Conservation (phyloP, 2,888 invertebrate genomes). For the Rhingia rostrata region DNA sequence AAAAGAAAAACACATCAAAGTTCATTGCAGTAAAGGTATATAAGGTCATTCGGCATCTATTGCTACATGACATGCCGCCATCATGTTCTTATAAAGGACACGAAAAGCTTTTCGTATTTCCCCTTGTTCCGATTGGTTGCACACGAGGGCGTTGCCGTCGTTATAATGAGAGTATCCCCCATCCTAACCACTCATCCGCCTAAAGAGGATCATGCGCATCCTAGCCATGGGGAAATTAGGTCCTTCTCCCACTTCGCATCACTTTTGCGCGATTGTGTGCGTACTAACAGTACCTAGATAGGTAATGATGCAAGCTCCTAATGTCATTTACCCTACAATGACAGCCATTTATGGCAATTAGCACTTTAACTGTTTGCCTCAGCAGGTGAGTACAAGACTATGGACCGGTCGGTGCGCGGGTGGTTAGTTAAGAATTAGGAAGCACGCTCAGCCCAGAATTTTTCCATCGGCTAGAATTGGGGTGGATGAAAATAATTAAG, state of each 20-base stretch:
- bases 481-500: constrained; percentile 53
- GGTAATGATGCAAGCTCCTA: constrained; percentile 81
- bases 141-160: constrained; percentile 67
- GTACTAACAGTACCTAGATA: constrained; percentile 50
- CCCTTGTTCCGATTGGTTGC: constrained; percentile 78
- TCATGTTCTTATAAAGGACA: constrained; percentile 53
- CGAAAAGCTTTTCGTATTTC: constrained; percentile 72
- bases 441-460: constrained; percentile 17
- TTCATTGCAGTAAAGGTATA: constrained; percentile 54
- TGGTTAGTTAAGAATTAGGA: constrained; percentile 64
- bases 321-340: constrained; percentile 83
- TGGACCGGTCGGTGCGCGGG: constrained; percentile 33
- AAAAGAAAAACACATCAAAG: constrained; percentile 34
- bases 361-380: constrained; percentile 83
- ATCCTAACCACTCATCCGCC: neutral
- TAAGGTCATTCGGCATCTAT: constrained; percentile 31
- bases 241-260: constrained; percentile 1
- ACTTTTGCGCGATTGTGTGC: constrained; percentile 24
- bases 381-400: constrained; percentile 42
- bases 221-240: constrained; percentile 24
- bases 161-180: constrained; percentile 42
- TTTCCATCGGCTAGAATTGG: neutral
- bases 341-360: constrained; percentile 84
- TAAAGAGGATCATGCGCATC: constrained; percentile 31
- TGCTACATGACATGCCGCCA: constrained; percentile 50